Evolutionary conservation across 2,113 vertebrate genomes (phyloP).

Genomic region (Mesembrinibis cayennensis): DNA sequence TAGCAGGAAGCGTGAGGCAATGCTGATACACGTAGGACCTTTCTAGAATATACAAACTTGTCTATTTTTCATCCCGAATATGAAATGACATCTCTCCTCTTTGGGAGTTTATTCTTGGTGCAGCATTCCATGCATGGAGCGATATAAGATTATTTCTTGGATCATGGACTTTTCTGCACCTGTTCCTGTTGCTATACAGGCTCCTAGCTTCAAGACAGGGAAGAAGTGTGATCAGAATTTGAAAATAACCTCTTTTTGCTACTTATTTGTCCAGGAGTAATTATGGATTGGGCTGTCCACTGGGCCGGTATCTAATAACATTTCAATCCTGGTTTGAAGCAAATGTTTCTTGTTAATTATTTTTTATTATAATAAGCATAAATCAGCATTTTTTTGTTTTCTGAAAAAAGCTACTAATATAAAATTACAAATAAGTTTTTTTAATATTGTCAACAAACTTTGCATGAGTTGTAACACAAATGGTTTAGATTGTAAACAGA

Average conservation of each 20-base stretch:
- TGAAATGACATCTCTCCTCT: not conserved
- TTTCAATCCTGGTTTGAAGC: not conserved
- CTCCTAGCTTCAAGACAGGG: not conserved
- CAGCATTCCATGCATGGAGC: not conserved
- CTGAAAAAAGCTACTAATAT: not conserved
- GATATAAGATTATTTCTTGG: not conserved
- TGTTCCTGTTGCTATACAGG: not conserved
- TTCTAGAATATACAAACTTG: not conserved
- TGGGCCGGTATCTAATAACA: not conserved
- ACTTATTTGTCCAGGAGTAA: not conserved
- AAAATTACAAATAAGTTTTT: not conserved
- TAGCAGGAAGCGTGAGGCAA: not conserved
- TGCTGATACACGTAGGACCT: accelerated
- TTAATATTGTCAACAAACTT: not conserved
- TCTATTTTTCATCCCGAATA: not conserved
- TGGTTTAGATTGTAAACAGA: not conserved
- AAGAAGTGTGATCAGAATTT: not conserved
- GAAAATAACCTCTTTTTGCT: not conserved
- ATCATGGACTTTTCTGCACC: not conserved
- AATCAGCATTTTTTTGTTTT: not conserved
- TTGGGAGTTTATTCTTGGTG: not conserved
- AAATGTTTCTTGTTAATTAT: not conserved
- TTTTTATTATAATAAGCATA: not conserved
- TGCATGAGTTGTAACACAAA: not conserved
- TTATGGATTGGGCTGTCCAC: not conserved